Conservation (phyloP, 1,140 invertebrate genomes). For the Augochlora pura region DNA sequence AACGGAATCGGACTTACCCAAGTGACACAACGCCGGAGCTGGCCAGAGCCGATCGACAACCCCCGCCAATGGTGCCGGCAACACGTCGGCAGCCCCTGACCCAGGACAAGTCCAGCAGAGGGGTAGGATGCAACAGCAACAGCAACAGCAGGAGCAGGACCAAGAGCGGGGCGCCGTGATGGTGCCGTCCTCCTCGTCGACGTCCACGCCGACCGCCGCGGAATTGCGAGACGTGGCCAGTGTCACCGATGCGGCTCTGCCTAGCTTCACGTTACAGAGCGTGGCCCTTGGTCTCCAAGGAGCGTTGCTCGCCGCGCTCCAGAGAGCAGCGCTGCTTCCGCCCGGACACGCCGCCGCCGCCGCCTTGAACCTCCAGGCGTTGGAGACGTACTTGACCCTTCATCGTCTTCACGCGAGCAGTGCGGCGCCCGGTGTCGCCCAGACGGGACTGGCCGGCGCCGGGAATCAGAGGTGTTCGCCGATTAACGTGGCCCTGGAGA, state of each 20-base stretch:
- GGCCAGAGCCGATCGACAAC: background rate
- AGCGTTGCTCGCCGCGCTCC: slow-evolving; percentile 87
- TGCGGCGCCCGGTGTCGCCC: slow-evolving; percentile 71
- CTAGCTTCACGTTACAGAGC: slow-evolving; percentile 75
- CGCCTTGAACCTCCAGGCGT: slow-evolving; percentile 89
- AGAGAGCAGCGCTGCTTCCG: slow-evolving; percentile 87
- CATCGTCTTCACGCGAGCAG: slow-evolving; percentile 83
- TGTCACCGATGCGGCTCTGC: slow-evolving; percentile 59
- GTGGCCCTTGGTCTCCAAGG: slow-evolving; percentile 87
- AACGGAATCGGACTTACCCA: background rate
- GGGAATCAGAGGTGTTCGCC: slow-evolving; percentile 43
- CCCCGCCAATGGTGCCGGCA: slow-evolving; percentile 57
- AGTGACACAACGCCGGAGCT: background rate
- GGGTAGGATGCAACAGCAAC: slow-evolving; percentile 66
- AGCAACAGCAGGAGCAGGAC: slow-evolving; percentile 56
- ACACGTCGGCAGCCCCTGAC: slow-evolving; percentile 26
- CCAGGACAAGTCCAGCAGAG: slow-evolving; percentile 35
- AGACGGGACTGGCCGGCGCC: slow-evolving; percentile 51
- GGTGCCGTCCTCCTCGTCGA: slow-evolving; percentile 51
- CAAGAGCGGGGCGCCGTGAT: slow-evolving; percentile 56
- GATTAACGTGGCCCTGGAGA: slow-evolving; percentile 7
- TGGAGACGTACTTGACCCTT: slow-evolving; percentile 90
- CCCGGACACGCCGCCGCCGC: slow-evolving; percentile 89
- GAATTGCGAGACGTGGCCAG: slow-evolving; percentile 35
- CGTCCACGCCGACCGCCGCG: slow-evolving; percentile 28